Evolutionary conservation across 2,797 vertebrate species (phyloP).

Genomic region (Betta splendens): DNA sequence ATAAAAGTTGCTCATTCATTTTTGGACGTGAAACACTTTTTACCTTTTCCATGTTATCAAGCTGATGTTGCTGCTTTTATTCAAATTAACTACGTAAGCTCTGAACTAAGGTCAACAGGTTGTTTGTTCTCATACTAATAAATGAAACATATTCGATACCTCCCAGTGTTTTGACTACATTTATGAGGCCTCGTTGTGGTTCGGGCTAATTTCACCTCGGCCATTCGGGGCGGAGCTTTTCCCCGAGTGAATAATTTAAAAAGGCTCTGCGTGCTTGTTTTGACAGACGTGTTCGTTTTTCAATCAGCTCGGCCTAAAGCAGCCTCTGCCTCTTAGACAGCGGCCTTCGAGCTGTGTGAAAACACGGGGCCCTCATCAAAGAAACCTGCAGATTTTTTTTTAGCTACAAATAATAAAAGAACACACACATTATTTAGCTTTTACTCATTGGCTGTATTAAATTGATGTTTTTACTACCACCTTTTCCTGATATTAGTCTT

Average conservation of each 20-base stretch:
- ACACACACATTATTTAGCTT: too few species aligned
- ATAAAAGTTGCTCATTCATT: too few species aligned
- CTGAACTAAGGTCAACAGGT: neutral
- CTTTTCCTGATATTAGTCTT: too few species aligned
- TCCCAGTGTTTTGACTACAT: conserved; percentile 14
- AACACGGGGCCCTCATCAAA: neutral
- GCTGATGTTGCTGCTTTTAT: neutral
- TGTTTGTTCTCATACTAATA: neutral
- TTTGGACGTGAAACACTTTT: too few species aligned
- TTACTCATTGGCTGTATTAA: too few species aligned
- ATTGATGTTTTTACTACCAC: too few species aligned
- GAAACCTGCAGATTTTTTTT: too few species aligned
- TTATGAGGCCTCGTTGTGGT: conserved; percentile 19
- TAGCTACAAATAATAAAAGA: too few species aligned
- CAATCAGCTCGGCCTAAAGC: conserved; percentile 27
- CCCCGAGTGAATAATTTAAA: conserved; percentile 23
- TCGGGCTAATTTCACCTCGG: conserved; percentile 8
- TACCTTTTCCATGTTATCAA: too few species aligned
- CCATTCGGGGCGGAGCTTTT: conserved; percentile 24
- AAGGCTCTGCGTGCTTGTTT: conserved; percentile 19
- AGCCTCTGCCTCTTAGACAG: conserved; percentile 43
- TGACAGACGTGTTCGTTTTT: conserved; percentile 45
- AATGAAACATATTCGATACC: conserved; percentile 1
- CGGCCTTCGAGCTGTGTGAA: conserved; percentile 10
- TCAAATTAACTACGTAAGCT: neutral